phyloP scores from a whole-genome alignment of 2,888 invertebrate genomes.

The Seira sanloemensis region DNA sequence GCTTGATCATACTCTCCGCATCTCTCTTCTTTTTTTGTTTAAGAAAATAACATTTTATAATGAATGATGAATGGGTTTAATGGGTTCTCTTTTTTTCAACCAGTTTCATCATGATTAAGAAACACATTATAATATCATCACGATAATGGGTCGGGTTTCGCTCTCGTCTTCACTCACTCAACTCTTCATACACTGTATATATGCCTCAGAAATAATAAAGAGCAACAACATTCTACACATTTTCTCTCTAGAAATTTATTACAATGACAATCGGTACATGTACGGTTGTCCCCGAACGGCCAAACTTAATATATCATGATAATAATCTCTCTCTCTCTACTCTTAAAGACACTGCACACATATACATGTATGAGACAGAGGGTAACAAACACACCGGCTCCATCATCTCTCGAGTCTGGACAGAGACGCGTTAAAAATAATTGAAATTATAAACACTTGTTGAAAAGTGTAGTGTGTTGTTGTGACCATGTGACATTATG shows the following conservation, averaged over 20 bases:
- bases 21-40: too few species aligned
- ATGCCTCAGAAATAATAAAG: too few species aligned
- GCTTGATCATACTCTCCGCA: not conserved
- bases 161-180: not conserved
- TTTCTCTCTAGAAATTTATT: conserved; percentile 20
- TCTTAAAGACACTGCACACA: too few species aligned
- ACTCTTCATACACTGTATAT: too few species aligned
- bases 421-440: conserved; percentile 30
- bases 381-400: not conserved
- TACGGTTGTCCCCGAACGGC: conserved; percentile 32
- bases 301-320: conserved; percentile 61
- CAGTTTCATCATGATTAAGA: conserved; percentile 46
- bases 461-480: conserved; percentile 5
- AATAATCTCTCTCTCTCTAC: conserved; percentile 5
- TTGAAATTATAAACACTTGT: conserved; percentile 25
- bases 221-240: too few species aligned
- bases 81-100: not conserved
- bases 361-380: too few species aligned
- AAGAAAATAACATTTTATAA: conserved; percentile 11
- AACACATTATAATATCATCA: conserved; percentile 59
- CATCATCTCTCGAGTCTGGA: too few species aligned
- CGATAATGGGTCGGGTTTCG: conserved; percentile 61
- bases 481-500: not conserved
- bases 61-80: conserved; percentile 59
- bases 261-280: conserved; percentile 25